These are phyloP conservation scores for Cephus rjabovi DNA, from an alignment of 2,888 invertebrate genomes.

Conservation along the genomic window DNA sequence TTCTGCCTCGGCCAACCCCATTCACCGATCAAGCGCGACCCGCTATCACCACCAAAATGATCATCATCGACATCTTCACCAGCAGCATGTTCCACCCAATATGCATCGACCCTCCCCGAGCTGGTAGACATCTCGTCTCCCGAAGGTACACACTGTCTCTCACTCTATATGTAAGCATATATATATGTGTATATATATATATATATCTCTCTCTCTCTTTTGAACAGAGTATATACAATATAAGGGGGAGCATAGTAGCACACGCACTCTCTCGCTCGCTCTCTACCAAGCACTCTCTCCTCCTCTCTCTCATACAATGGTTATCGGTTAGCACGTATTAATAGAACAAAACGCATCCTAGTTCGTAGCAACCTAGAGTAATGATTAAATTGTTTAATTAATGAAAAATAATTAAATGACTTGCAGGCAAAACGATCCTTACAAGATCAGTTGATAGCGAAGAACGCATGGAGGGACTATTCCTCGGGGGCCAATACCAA, in stretches of 20 bases:
- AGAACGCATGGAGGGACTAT: constrained; percentile 91
- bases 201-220: background rate
- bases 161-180: background rate
- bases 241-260: no score
- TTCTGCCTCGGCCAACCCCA: constrained; percentile 58
- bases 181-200: no score
- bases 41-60: constrained; percentile 62
- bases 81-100: constrained; percentile 55
- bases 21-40: constrained; percentile 61
- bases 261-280: background rate
- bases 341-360: no score
- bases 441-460: constrained; percentile 86
- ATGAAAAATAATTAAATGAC: background rate
- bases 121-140: constrained; percentile 50
- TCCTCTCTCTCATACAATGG: background rate
- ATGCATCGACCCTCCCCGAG: constrained; percentile 61
- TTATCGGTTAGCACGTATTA: no score
- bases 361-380: no score
- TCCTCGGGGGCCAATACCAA: constrained; percentile 82
- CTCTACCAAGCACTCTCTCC: background rate
- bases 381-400: background rate
- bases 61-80: constrained; percentile 54
- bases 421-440: constrained; percentile 32
- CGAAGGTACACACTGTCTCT: constrained; percentile 11
- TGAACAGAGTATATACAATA: no score